Conservation (phyloP, 2,113 vertebrate species). For the Castor canadensis region DNA sequence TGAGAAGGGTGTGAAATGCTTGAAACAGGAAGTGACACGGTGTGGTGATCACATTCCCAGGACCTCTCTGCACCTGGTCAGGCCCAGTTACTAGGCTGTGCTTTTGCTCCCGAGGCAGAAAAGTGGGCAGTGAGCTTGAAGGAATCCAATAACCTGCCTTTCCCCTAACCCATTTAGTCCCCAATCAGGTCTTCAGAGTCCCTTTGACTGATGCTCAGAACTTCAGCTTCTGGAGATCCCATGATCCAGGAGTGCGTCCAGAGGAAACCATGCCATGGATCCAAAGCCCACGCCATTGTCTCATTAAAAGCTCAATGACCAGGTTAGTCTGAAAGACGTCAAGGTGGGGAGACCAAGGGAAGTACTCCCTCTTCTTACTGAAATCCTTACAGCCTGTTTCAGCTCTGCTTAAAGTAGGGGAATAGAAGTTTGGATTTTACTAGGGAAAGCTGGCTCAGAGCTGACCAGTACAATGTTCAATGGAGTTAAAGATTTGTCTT, state of each 20-base stretch:
- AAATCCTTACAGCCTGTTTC: neutral
- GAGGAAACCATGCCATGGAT: conserved; percentile 81
- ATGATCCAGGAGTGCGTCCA: conserved; percentile 1
- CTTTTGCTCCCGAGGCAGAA: neutral
- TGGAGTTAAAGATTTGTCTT: neutral
- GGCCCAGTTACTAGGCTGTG: neutral
- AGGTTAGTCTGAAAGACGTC: conserved; percentile 75
- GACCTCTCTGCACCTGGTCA: conserved; percentile 9
- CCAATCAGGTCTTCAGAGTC: conserved; percentile 85
- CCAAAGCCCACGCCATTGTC: conserved; percentile 74
- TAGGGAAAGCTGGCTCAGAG: neutral
- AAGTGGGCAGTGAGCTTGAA: neutral
- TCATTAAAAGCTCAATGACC: conserved; percentile 86
- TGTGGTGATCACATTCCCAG: conserved; percentile 21
- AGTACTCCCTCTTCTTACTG: neutral
- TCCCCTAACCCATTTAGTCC: conserved; percentile 78
- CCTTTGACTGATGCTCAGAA: conserved; percentile 87
- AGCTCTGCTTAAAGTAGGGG: neutral
- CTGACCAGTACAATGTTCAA: neutral
- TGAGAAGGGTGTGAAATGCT: conserved; percentile 11
- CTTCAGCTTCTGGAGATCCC: conserved; percentile 85
- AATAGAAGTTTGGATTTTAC: neutral
- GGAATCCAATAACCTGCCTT: neutral
- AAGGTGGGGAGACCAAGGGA: neutral
- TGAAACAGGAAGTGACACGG: conserved; percentile 34